A percentile compares a stretch with the other conserved stretches of the same genome.
Evolutionary conservation across 2,888 invertebrate species (phyloP).

Genomic region (Agrochola macilenta): DNA sequence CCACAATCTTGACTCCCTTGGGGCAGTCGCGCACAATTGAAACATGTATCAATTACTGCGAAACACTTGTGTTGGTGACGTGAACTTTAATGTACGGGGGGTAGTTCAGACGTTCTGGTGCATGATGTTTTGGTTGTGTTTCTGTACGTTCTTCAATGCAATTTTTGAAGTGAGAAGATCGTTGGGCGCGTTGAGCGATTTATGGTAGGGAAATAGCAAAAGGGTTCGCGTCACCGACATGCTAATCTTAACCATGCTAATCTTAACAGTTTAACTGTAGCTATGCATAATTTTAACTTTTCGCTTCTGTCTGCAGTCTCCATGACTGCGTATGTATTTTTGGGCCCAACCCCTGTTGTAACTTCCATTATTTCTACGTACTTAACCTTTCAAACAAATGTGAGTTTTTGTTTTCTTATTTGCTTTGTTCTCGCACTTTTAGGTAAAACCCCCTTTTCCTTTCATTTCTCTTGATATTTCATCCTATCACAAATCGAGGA

Average conservation of each 20-base stretch:
- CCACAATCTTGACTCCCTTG: constrained; percentile 62
- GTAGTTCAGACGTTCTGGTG: not conserved
- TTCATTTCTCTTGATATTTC: not conserved
- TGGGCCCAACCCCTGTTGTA: no score
- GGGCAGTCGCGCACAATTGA: constrained; percentile 53
- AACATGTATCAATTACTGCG: constrained; percentile 60
- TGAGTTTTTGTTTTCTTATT: not conserved
- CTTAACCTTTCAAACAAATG: no score
- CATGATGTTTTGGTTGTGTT: not conserved
- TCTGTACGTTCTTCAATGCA: not conserved
- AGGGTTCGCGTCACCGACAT: not conserved
- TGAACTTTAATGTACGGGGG: constrained; percentile 23
- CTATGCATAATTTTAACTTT: not conserved
- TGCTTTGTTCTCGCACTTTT: not conserved
- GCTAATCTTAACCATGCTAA: no score
- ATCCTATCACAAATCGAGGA: not conserved
- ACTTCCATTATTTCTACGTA: not conserved
- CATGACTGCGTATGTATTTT: not conserved
- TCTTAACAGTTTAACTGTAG: no score
- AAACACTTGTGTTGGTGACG: constrained; percentile 45
- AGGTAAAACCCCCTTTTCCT: not conserved
- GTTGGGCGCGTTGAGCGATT: not conserved
- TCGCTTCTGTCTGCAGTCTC: not conserved
- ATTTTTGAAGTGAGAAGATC: not conserved
- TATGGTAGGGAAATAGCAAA: not conserved